Conservation (phyloP, 2,888 invertebrate genomes). For the Lottia scabra region DNA sequence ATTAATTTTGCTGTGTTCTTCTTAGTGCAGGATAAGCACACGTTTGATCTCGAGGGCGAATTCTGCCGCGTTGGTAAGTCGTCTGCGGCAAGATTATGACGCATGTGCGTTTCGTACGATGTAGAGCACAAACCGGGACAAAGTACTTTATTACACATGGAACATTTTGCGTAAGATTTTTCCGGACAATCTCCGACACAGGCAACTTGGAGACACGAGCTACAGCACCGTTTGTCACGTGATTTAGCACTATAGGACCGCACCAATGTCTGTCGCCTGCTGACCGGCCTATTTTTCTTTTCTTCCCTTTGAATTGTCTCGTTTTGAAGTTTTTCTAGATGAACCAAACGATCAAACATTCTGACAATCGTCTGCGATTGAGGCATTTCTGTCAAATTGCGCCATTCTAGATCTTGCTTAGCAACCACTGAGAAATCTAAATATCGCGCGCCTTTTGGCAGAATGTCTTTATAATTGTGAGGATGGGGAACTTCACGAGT, state of each 20-base stretch:
- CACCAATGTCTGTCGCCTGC: slow-evolving; percentile 35
- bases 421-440: slow-evolving; percentile 48
- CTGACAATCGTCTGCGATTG: slow-evolving; percentile 13
- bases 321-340: slow-evolving; percentile 50
- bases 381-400: slow-evolving; percentile 38
- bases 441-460: slow-evolving; percentile 45
- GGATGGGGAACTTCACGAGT: slow-evolving; percentile 45
- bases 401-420: slow-evolving; percentile 46
- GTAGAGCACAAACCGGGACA: slow-evolving; percentile 53
- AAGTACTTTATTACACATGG: slow-evolving; percentile 43
- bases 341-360: slow-evolving; percentile 49
- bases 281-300: slow-evolving; percentile 30
- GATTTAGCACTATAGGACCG: slow-evolving; percentile 35
- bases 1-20: slow-evolving; percentile 50
- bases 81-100: slow-evolving; percentile 39
- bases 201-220: slow-evolving; percentile 54
- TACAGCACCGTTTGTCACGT: slow-evolving; percentile 50
- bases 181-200: slow-evolving; percentile 61
- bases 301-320: slow-evolving; percentile 58
- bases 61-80: slow-evolving; percentile 29
- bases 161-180: slow-evolving; percentile 45
- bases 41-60: slow-evolving; percentile 37
- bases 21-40: slow-evolving; percentile 48
- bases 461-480: slow-evolving; percentile 49
- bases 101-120: slow-evolving; percentile 54